Base-by-base conservation (phyloP, 2,113 vertebrate species). In the Bettongia penicillata region DNA sequence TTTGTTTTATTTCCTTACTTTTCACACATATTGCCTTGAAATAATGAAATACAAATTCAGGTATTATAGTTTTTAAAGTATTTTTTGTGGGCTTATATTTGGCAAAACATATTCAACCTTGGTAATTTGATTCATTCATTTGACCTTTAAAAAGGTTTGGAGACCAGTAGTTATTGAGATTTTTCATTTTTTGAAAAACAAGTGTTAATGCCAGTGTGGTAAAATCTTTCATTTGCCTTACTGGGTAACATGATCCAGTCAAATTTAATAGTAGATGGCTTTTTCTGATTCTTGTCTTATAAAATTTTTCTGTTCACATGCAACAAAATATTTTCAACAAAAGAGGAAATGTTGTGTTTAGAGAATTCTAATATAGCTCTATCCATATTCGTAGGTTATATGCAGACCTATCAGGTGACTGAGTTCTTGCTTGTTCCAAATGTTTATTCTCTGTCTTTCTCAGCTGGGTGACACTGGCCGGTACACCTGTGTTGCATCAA, bases 401-500 rank as follows among this genome's bases (percentile, higher is more conserved):
- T 0, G 91, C 95, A 97, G 97, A 96, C 91, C 90, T 95, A 98
- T 91, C 97, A 98, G 95, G 77, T 95, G 95, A 90, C 84, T 96
- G 95, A 98, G 95, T 97, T 95, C 93, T 97, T 96, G 91, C 95
- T 97, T 96, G 95, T 98, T 98, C 96, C 93, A 98, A 98, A 97
- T 98, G 92, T 96, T 96, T 98, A 52, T 98, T 98, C 68, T 96
- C 43, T 68, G 43, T 97, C 94, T 96, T 93, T 3, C 95, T 95
- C 98, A 99, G 99, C 99, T 99, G 96, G 99, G 99, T 0, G 99
- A 99, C 98, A 99, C 99, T 0, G 99, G 99, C 91, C 98, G 99
- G 92, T 99, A 99, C 98, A 99, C 99, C 95, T 99, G 99, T 98
- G 99, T 99, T 0, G 99, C 99, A 43, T 99, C 99, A 48, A 99